Evolutionary conservation across 1,140 invertebrate genomes (phyloP).

Genomic region (Aplysia californica): DNA sequence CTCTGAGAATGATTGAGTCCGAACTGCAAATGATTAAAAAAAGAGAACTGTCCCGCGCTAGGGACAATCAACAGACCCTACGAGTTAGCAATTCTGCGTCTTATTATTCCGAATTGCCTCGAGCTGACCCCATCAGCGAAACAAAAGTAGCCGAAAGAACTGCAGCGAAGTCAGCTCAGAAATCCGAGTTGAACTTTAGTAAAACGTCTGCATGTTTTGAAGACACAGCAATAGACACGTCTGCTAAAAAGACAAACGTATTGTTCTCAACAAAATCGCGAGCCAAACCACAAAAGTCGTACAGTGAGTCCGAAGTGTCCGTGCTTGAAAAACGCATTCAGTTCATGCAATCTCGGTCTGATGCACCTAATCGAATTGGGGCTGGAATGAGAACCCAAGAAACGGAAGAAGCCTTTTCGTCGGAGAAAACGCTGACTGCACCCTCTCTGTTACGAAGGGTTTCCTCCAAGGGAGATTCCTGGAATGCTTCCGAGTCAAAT

Average conservation of each 20-base stretch:
- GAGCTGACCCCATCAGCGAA: neutral
- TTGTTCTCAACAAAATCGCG: too few relatives aligned
- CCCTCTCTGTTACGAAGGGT: too few relatives aligned
- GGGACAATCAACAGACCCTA: neutral
- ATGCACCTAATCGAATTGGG: neutral
- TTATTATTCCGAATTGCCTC: too few relatives aligned
- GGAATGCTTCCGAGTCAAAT: neutral
- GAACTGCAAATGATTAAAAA: slow-evolving; percentile 1
- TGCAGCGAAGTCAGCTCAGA: neutral
- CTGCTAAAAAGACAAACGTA: too few relatives aligned
- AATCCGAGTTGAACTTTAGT: too few relatives aligned
- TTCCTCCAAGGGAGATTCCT: neutral
- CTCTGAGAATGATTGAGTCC: neutral
- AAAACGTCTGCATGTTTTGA: neutral
- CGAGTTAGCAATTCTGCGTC: neutral
- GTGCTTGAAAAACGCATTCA: too few relatives aligned
- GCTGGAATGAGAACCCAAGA: neutral
- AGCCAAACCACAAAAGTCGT: too few relatives aligned
- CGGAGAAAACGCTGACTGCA: too few relatives aligned
- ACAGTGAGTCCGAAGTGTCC: too few relatives aligned
- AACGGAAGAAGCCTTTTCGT: neutral
- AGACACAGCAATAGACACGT: neutral
- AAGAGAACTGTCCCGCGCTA: neutral
- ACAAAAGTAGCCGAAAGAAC: neutral
- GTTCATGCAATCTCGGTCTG: too few relatives aligned